Evolutionary conservation across 2,797 vertebrate species (phyloP), one percentile per base, ranked within the genome.

Genomic region (Macropus fuliginosus): DNA sequence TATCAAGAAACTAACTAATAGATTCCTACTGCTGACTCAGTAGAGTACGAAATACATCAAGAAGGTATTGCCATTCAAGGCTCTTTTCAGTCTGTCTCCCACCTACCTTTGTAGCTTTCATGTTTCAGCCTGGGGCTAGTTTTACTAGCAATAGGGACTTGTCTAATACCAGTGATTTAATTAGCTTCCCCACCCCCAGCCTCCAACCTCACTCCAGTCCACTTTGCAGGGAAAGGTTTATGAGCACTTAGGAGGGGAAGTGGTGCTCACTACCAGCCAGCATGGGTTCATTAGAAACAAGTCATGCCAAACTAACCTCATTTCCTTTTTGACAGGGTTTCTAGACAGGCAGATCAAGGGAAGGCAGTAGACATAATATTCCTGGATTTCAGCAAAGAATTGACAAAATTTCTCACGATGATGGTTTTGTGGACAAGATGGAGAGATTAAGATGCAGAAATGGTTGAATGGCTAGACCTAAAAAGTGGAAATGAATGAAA

Each of bases 251-350:
- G 74, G 74, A 87, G 40, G 74, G 74, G 74, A 87, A 87, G 74
- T 50, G 40, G 40, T 87, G 13, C 74, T 87, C 74, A 87, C 74
- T 87, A 87, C 74, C 74, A 87, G 24, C 21, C 74, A 87, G 74
- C 74, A 87, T 87, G 74, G 74, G 74, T 87, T 87, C 74, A 87
- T 87, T 87, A 87, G 74, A 46, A 87, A 27, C 74, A 87, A 87
- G 74, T 87, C 74, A 87, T 87, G 74, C 74, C 74, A 87, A 16
- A 87, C 74, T 87, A 87, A 87, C 74, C 40, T 87, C 74, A 87
- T 87, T 87, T 87, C 74, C 74, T 87, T 46, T 87, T 87, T 87
- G 74, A 87, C 74, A 27, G 74, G 40, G 74, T 87, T 87, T 87
- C 74, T 87, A 87, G 74, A 87, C 74, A 87, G 74, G 40, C 40